A percentile compares a stretch with the other conserved stretches of the same genome.
Conservation (phyloP, 1,140 invertebrate genomes). For the Spodoptera litura region DNA sequence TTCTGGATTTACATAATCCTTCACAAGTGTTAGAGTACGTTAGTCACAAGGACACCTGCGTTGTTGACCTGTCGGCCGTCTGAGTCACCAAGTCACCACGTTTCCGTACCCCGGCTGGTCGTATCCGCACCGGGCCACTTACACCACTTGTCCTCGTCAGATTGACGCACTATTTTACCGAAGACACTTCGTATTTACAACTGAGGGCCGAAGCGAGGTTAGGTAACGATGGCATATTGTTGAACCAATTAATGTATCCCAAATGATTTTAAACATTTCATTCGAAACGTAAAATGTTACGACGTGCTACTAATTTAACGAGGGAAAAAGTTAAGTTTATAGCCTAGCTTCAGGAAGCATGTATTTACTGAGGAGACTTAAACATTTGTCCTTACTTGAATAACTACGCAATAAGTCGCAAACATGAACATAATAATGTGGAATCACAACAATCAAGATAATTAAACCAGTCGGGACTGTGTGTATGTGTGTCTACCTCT, state of each 20-base stretch:
- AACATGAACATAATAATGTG: not conserved
- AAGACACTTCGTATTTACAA: not conserved
- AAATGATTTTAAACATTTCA: conserved; percentile 16
- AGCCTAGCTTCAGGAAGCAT: not conserved
- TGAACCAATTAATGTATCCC: not conserved
- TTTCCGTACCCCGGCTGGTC: not conserved
- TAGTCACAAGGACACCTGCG: not conserved
- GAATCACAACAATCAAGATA: conserved; percentile 33
- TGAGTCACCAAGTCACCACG: not conserved
- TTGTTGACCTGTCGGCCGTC: not conserved
- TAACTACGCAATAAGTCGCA: conserved; percentile 15
- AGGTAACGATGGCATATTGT: not conserved
- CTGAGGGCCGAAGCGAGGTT: not conserved
- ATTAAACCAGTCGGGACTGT: not conserved
- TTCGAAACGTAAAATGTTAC: not conserved
- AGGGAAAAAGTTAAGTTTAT: not conserved
- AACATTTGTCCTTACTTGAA: not conserved
- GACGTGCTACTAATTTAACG: not conserved
- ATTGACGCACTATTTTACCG: conserved; percentile 1
- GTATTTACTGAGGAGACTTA: not conserved
- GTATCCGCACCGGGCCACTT: conserved; percentile 17
- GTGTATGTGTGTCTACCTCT: not conserved
- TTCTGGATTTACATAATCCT: conserved; percentile 11
- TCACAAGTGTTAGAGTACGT: not conserved
- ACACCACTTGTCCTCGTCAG: not conserved